Conservation (phyloP, 2,888 invertebrate species). For the Trypoxylon attenuatum region DNA sequence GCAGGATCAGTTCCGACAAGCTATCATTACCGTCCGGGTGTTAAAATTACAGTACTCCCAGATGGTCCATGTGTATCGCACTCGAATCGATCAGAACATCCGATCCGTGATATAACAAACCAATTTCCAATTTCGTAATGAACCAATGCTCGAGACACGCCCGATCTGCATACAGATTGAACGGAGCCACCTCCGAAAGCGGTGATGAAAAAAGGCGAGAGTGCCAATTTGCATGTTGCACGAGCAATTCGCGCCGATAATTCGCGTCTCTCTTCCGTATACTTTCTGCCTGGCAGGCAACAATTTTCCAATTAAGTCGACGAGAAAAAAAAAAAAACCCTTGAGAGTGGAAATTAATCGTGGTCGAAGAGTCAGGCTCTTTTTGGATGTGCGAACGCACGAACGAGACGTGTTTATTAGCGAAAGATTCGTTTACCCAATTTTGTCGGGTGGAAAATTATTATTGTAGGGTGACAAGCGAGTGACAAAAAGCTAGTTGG, state of each 20-base stretch:
- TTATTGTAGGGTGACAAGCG: too few species aligned
- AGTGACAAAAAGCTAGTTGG: too few species aligned
- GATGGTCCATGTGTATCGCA: not conserved
- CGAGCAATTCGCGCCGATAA: too few species aligned
- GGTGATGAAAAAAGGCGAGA: not conserved
- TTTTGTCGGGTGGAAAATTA: too few species aligned
- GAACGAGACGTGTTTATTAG: too few species aligned
- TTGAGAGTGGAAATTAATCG: too few species aligned
- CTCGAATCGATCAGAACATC: too few species aligned
- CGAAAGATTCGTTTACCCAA: too few species aligned
- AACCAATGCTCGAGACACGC: constrained; percentile 22
- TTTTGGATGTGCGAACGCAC: too few species aligned
- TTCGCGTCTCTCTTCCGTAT: too few species aligned
- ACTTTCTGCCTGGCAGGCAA: not conserved
- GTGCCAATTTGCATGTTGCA: not conserved
- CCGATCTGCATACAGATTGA: constrained; percentile 31
- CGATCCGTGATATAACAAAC: not conserved
- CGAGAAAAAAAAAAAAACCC: not conserved
- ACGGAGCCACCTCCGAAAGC: constrained; percentile 14
- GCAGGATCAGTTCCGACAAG: constrained; percentile 28
- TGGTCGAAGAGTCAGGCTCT: too few species aligned
- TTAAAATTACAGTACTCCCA: constrained; percentile 49
- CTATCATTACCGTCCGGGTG: constrained; percentile 50
- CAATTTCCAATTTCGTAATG: constrained; percentile 27
- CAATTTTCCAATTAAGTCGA: not conserved